phyloP scores from a whole-genome alignment of 2,888 invertebrate genomes.

The Conomelus anceps region DNA sequence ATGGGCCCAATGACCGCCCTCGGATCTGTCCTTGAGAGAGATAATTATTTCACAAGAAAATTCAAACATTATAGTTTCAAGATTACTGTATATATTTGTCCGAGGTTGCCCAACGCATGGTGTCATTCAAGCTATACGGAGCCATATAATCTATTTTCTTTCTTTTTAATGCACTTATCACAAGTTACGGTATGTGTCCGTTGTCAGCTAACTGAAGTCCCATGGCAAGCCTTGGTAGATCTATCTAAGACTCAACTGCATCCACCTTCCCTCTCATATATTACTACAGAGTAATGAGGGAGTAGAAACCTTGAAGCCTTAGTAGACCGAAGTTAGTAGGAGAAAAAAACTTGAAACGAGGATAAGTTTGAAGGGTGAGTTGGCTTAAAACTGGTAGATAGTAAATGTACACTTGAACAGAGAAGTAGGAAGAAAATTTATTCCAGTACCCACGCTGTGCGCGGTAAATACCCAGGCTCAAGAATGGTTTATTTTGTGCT shows the following conservation, averaged over 20 bases:
- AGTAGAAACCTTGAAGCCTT: not conserved
- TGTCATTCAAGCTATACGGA: not conserved
- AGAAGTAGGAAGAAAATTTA: not conserved
- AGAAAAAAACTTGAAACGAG: not conserved
- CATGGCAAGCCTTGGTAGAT: not conserved
- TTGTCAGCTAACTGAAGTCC: not conserved
- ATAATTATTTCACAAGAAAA: too few relatives aligned
- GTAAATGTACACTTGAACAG: not conserved
- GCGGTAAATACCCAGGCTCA: not conserved
- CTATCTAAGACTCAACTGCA: not conserved
- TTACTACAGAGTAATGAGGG: not conserved
- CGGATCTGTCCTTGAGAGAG: too few relatives aligned
- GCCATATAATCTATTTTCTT: not conserved
- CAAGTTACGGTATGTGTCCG: not conserved
- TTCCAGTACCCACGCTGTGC: not conserved
- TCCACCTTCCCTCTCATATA: not conserved
- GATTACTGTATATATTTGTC: too few relatives aligned
- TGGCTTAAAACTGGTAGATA: not conserved
- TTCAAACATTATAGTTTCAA: too few relatives aligned
- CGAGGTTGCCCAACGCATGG: too few relatives aligned
- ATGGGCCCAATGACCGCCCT: too few relatives aligned
- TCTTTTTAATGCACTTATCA: not conserved
- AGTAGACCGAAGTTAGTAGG: not conserved
- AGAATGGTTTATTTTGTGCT: not conserved
- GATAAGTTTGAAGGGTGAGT: not conserved